A percentile compares a stretch with the other conserved stretches of the same genome.
phyloP scores from a whole-genome alignment of 2,888 invertebrate species.

The Habroteleia sp. region DNA sequence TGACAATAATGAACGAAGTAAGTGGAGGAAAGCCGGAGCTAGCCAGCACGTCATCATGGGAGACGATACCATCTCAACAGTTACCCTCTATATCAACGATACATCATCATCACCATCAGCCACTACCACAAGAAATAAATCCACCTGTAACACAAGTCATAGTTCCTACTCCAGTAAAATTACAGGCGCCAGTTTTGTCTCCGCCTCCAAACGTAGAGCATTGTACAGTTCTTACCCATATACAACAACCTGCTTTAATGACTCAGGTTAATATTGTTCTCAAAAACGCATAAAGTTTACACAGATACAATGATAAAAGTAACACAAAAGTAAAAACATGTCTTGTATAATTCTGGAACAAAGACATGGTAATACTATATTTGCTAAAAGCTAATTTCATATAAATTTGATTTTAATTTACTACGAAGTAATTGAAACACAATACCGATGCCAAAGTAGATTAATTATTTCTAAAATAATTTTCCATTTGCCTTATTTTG shows the following conservation, averaged over 20 bases:
- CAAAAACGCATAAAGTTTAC: no score
- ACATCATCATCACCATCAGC: slow-evolving; percentile 73
- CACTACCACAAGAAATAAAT: slow-evolving; percentile 69
- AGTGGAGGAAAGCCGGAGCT: slow-evolving; percentile 80
- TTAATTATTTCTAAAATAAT: no score
- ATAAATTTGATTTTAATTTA: no score
- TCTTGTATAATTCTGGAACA: no score
- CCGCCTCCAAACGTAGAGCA: slow-evolving; percentile 76
- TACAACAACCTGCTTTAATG: slow-evolving; percentile 77
- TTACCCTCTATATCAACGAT: slow-evolving; percentile 69
- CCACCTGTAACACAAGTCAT: slow-evolving; percentile 77
- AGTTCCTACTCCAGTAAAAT: slow-evolving; percentile 81
- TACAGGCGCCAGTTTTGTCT: slow-evolving; percentile 76
- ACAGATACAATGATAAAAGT: no score
- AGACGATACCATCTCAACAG: slow-evolving; percentile 75
- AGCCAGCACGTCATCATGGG: slow-evolving; percentile 81
- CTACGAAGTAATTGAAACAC: no score
- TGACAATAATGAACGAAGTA: slow-evolving; percentile 80
- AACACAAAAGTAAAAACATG: no score
- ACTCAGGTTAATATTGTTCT: slow-evolving; percentile 72
- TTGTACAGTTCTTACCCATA: slow-evolving; percentile 74
- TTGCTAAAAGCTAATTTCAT: no score
- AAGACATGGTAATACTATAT: no score
- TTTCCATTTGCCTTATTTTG: no score
- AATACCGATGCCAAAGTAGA: no score